Percentiles rank a stretch among this genome's conserved stretches.
These are phyloP conservation scores for Gyrodactylus salaris DNA, from an alignment of 1,140 invertebrate genomes.

Conservation along the genomic window DNA sequence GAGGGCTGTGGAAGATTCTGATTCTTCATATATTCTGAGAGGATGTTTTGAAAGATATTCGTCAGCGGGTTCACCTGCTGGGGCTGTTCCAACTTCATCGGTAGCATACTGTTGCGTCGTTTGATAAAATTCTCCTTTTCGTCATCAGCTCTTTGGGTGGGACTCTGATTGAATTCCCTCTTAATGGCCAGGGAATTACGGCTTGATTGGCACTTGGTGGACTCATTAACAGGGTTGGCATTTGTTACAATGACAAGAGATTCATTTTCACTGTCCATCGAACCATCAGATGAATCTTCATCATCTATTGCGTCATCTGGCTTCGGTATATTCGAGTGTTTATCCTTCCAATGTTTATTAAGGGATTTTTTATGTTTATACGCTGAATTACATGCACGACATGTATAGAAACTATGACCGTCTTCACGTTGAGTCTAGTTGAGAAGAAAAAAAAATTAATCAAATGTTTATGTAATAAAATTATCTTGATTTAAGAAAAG, in stretches of 20 bases:
- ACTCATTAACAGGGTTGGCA: background rate
- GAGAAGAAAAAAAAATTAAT: background rate
- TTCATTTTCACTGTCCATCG: background rate
- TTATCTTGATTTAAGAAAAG: no score
- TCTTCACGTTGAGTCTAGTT: background rate
- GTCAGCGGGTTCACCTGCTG: background rate
- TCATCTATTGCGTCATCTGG: background rate
- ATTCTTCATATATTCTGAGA: background rate
- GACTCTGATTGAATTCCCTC: background rate
- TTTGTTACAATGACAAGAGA: background rate
- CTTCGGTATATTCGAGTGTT: background rate
- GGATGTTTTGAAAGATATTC: background rate
- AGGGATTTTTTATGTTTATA: conserved; percentile 6
- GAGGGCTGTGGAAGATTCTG: background rate
- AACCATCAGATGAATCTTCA: no score
- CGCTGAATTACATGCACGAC: background rate
- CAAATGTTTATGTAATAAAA: no score
- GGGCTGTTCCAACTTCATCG: background rate
- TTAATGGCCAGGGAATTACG: background rate
- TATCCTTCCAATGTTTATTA: conserved; percentile 5
- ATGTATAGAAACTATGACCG: background rate
- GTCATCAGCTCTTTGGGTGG: background rate
- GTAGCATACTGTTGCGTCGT: background rate
- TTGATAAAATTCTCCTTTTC: background rate
- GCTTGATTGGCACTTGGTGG: background rate